Evolutionary conservation across 2,888 invertebrate genomes (phyloP), one percentile per base, ranked within the genome.

Genomic region (Drosophila melanosoma): DNA sequence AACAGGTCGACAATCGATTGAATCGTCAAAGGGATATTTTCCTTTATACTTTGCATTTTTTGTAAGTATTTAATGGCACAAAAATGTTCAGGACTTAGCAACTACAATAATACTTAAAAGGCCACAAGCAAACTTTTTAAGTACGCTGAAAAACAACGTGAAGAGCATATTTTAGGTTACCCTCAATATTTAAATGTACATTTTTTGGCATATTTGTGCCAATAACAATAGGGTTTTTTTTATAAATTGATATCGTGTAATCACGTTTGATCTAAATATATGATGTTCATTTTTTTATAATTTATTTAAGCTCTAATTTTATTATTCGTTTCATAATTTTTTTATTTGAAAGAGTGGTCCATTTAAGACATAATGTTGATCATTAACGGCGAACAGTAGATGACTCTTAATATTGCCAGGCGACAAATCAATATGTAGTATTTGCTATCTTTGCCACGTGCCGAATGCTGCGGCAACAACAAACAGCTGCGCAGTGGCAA

Each of bases 351-450:
- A 20, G 11, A 11, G 3, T 2, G 23, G 45, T 23, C 8, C 12
- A 45, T 3, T 45, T 20, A 1, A 20, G 20, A 20, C 12, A 23
- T 2, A 8, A 45, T 15, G 15, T 23, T 8, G 45, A 23, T 45
- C 45, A 7, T 45, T 23, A 23, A 15, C 23, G 23, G 45, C 45
- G 45, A 7, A 23, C 45, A 23, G 23, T 26, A 42, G 32, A 32
- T 23, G 42, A 40, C 42, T 42, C 32, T 42, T 42, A 15, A 57
- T 20, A 38, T 26, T 23, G 12, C 32, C 32, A 57, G 52, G 54
- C 66, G 60, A 68, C 45, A 68, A 78, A 74, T 78, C 76, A 78
- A 75, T 76, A 76, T 62, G 15, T 23, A 56, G 29, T 49, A 33
- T 36, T 38, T 54, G 49, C 36, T 11, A 42, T 35, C 58, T 54